Evolutionary conservation across 1,140 invertebrate species (phyloP).

Genomic region (Spodoptera litura): DNA sequence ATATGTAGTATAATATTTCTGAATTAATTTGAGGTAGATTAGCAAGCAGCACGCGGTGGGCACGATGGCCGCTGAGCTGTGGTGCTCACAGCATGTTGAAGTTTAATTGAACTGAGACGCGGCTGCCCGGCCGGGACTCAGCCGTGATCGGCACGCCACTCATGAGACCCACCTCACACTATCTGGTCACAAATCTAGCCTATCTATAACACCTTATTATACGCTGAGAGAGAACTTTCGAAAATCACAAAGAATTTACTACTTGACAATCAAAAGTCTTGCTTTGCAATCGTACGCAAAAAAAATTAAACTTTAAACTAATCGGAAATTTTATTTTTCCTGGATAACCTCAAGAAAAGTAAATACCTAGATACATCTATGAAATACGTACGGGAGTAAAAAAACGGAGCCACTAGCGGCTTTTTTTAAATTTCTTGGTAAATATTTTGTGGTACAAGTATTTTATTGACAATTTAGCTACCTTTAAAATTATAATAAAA

Average conservation of each 20-base stretch:
- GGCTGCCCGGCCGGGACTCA: conserved; percentile 46
- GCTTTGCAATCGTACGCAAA: no score
- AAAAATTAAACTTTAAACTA: no score
- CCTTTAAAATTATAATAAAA: no score
- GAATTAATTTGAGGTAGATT: neutral
- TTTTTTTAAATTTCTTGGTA: no score
- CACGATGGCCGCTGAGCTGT: conserved; percentile 6
- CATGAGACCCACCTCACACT: conserved; percentile 17
- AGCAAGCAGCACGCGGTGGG: neutral
- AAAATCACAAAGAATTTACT: neutral
- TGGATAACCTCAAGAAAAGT: no score
- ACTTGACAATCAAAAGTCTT: no score
- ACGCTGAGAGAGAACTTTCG: neutral
- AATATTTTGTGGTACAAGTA: no score
- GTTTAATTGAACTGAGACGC: conserved; percentile 67
- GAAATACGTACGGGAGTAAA: no score
- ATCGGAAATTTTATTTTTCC: no score
- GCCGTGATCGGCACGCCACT: conserved; percentile 39
- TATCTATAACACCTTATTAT: neutral
- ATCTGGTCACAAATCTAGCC: neutral
- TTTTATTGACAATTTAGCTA: no score
- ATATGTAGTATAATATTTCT: neutral
- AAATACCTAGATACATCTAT: no score
- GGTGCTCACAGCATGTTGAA: conserved; percentile 56
- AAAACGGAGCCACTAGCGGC: no score